Conservation (phyloP, 2,113 vertebrate genomes). For the Calypte anna region DNA sequence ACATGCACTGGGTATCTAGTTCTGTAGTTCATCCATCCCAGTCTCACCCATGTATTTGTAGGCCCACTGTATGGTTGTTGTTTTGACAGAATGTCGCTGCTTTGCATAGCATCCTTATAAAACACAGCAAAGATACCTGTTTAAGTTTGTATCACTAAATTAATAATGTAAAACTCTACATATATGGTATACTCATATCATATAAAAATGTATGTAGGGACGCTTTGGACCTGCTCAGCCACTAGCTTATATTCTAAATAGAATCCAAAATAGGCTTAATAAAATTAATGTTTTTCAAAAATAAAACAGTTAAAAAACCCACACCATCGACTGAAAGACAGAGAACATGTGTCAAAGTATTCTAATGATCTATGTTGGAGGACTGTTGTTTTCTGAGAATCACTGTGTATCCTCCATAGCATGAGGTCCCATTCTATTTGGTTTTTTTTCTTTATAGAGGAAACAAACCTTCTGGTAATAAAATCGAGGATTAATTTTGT, state of each 20-base stretch:
- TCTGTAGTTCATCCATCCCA: neutral
- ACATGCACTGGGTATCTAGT: neutral
- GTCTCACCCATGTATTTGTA: neutral
- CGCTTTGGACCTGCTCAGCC: neutral
- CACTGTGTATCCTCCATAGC: neutral
- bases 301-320: neutral
- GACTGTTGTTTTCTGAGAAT: neutral
- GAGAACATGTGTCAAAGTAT: neutral
- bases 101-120: neutral
- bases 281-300: neutral
- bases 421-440: neutral
- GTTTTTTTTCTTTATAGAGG: neutral
- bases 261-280: neutral
- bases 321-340: neutral
- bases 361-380: neutral
- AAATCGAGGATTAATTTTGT: neutral
- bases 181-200: neutral
- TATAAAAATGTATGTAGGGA: neutral
- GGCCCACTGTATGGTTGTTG: neutral
- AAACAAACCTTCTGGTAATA: neutral
- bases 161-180: neutral
- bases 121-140: rapidly evolving
- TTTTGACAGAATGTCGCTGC: neutral
- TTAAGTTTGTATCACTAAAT: neutral
- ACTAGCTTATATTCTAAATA: neutral